These are phyloP conservation scores for Isaurus tuberculatus DNA, from an alignment of 92 coral and sea anemone genomes.

Conservation along the genomic window DNA sequence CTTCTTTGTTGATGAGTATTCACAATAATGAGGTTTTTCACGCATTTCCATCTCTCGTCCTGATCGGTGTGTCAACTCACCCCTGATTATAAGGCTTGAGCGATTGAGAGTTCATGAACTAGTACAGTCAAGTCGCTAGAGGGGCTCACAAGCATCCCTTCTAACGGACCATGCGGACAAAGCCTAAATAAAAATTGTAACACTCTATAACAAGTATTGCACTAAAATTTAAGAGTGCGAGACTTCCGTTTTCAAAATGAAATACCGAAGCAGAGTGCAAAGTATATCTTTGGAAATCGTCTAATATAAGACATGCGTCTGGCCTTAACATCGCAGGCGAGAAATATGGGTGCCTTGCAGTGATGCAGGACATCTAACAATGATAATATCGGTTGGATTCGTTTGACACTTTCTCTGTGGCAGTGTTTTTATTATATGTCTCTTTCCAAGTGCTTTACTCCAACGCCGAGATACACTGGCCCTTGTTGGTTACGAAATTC, in stretches of 20 bases:
- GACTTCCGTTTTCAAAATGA: constrained; percentile 5
- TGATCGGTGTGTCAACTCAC: neutral
- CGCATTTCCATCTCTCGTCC: too few relatives aligned
- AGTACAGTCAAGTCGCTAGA: constrained; percentile 15
- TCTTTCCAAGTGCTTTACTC: constrained; percentile 33
- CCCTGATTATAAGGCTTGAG: constrained; percentile 11
- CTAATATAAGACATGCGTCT: constrained; percentile 42
- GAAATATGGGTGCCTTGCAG: constrained; percentile 60
- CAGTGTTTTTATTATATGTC: constrained; percentile 36
- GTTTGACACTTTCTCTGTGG: constrained; percentile 3
- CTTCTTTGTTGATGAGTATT: constrained; percentile 45
- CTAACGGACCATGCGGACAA: constrained; percentile 7
- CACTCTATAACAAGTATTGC: constrained; percentile 7
- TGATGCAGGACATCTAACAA: constrained; percentile 53
- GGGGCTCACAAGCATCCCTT: constrained; percentile 16
- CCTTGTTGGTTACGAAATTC: constrained; percentile 42
- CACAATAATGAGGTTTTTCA: too few relatives aligned
- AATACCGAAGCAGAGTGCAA: constrained; percentile 13
- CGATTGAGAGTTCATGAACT: constrained; percentile 13
- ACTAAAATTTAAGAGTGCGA: constrained; percentile 10
- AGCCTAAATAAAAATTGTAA: constrained; percentile 6
- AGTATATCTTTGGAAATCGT: constrained; percentile 19
- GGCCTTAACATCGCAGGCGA: constrained; percentile 56
- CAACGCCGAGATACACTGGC: constrained; percentile 34
- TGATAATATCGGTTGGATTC: constrained; percentile 54